Base-by-base conservation (phyloP, 1,140 invertebrate species). In the Trichomalopsis sarcophagae region DNA sequence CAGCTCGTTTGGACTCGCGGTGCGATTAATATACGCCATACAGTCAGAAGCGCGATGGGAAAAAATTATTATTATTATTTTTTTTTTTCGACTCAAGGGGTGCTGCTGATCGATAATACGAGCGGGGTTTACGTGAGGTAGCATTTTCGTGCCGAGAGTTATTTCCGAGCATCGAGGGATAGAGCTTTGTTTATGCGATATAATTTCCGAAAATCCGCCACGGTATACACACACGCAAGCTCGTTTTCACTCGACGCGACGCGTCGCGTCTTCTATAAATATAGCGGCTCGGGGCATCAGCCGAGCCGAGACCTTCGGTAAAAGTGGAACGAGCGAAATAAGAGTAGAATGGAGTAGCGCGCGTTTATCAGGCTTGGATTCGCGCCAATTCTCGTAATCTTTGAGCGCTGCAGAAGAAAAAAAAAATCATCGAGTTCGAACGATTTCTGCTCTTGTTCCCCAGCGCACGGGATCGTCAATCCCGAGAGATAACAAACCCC, bases 301-400 rank as follows among this genome's bases (percentile, higher is more conserved):
- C 66, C 33, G 21, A 44, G 10, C 21, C 78, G 87, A 89, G 87
- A 89, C 88, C 89, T 89, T 90, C 88, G 81, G 78, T 88, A 87
- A 89, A 89, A 89, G 86, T 90, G 88, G 89, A 87, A 86, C 89
- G 88, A 89, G 88, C 87, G 87, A 89, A 89, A 89, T 89, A 89
- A 89, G 86, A 89, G 89, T 86, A 87, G 47, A 77, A 84, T 81
- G 40, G 14, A 82, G 73, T 27, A 30, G 89, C 88, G 81, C 83
- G 80, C 83, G 80, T 40, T 87, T 89, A 88, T 89, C 86, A 85
- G 23, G 62, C 69, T 88, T 90, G 88, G 89, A 89, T 44, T 50
- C 36, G n/a, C 44, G 88, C 88, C 89, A 90, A 21, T 84, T 88
- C 82, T 87, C 17, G 33, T 40, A 69, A 79, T 84, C 87, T 87